Evolutionary conservation across 2,888 invertebrate species (phyloP).

Genomic region (Trachelus stipa): DNA sequence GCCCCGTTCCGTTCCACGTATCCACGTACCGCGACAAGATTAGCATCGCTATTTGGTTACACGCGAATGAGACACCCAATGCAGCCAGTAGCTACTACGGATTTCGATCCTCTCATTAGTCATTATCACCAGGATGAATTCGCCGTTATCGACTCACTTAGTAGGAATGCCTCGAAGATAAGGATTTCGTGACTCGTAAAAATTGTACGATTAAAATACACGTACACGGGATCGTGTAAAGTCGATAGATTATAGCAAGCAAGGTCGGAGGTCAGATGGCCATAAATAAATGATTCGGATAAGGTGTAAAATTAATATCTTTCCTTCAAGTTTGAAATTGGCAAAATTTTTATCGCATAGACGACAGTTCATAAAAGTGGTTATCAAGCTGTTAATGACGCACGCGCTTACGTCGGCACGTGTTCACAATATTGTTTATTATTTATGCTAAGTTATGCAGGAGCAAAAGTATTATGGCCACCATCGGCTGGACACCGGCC

Average conservation of each 20-base stretch:
- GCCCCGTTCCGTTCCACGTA: slow-evolving; percentile 46
- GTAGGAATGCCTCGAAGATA: neutral
- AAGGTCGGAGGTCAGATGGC: neutral
- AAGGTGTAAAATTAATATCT: neutral
- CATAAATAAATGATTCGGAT: neutral
- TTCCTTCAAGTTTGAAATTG: neutral
- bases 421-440: slow-evolving; percentile 65
- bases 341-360: neutral
- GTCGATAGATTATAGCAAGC: neutral
- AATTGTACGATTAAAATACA: neutral
- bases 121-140: slow-evolving; percentile 40
- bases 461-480: slow-evolving; percentile 28
- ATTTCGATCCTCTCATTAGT: slow-evolving; percentile 41
- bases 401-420: slow-evolving; percentile 58
- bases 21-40: slow-evolving; percentile 56
- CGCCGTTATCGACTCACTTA: neutral
- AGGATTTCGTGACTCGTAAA: neutral
- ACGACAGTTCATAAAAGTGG: neutral
- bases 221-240: neutral
- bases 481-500: slow-evolving; percentile 51
- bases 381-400: slow-evolving; percentile 50
- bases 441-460: slow-evolving; percentile 66
- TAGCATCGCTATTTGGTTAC: slow-evolving; percentile 59
- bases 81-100: slow-evolving; percentile 42
- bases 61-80: slow-evolving; percentile 49